phyloP scores from a whole-genome alignment of 2,797 vertebrate species.

The Siniperca obscura region DNA sequence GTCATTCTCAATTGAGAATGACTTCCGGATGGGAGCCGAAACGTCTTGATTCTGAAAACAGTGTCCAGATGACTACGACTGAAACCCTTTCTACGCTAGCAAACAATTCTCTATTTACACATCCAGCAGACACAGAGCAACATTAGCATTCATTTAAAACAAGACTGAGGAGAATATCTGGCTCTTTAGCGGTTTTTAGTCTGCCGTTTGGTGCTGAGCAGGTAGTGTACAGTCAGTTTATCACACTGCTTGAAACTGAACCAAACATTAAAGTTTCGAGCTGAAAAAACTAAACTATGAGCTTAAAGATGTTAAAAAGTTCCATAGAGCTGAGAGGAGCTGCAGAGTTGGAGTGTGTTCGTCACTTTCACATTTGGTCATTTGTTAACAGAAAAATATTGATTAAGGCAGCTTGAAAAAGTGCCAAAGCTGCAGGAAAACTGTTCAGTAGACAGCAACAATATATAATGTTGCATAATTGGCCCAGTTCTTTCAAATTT shows the following conservation, averaged over 20 bases:
- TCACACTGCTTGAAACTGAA: too few relatives aligned
- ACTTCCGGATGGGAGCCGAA: too few relatives aligned
- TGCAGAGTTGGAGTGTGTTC: neutral
- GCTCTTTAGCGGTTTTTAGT: neutral
- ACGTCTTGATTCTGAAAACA: too few relatives aligned
- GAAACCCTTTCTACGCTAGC: too few relatives aligned
- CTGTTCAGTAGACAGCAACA: neutral
- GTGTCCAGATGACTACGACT: too few relatives aligned
- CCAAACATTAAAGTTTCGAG: neutral
- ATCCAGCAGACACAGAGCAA: neutral
- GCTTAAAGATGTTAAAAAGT: too few relatives aligned
- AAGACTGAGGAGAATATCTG: neutral
- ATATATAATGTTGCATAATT: neutral
- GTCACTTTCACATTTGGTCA: neutral
- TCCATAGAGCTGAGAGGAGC: too few relatives aligned
- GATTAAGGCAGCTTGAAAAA: neutral
- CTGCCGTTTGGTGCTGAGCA: too few relatives aligned
- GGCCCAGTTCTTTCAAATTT: neutral
- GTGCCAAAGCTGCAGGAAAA: neutral
- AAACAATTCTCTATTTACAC: neutral
- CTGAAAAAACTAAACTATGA: too few relatives aligned
- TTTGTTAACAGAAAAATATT: neutral
- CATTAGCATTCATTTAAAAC: neutral
- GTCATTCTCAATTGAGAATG: too few relatives aligned
- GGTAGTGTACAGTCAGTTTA: too few relatives aligned